Conservation (phyloP, 2,888 invertebrate species). For the Amphipoea lucens region DNA sequence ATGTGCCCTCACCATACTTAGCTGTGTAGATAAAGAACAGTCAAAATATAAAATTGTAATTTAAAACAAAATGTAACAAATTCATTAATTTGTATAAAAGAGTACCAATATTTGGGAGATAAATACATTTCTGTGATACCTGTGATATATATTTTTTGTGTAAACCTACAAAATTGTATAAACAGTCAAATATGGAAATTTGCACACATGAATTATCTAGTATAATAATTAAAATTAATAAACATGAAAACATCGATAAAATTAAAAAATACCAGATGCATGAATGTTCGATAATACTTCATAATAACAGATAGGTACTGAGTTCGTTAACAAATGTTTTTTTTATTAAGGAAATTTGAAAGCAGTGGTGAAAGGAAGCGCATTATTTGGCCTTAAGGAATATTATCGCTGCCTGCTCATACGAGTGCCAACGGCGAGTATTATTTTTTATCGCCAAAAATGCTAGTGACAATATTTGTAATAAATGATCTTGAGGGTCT, state of each 20-base stretch:
- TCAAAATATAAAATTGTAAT: not conserved
- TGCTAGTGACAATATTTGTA: not conserved
- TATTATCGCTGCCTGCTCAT: not conserved
- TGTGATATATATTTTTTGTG: slow-evolving; percentile 12
- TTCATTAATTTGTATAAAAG: not conserved
- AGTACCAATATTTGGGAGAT: not conserved
- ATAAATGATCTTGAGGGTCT: not conserved
- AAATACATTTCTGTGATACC: slow-evolving; percentile 18
- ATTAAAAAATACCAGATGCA: slow-evolving; percentile 41
- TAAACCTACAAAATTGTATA: slow-evolving; percentile 27
- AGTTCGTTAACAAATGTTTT: not conserved
- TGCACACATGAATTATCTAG: slow-evolving; percentile 32
- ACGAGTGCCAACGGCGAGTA: not conserved
- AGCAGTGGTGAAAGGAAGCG: not conserved
- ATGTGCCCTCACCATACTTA: slow-evolving; percentile 80
- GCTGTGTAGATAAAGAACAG: slow-evolving; percentile 76
- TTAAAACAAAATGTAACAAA: not conserved
- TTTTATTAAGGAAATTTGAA: not conserved
- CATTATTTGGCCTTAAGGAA: not conserved
- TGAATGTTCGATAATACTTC: slow-evolving; percentile 13
- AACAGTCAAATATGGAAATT: slow-evolving; percentile 19
- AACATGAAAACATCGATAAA: slow-evolving; percentile 34
- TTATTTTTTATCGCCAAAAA: not conserved
- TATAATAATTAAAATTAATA: slow-evolving; percentile 17
- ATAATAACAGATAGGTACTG: not conserved